These are phyloP conservation scores for Crocidura indochinensis DNA, from an alignment of 2,797 vertebrate species.

Conservation along the genomic window DNA sequence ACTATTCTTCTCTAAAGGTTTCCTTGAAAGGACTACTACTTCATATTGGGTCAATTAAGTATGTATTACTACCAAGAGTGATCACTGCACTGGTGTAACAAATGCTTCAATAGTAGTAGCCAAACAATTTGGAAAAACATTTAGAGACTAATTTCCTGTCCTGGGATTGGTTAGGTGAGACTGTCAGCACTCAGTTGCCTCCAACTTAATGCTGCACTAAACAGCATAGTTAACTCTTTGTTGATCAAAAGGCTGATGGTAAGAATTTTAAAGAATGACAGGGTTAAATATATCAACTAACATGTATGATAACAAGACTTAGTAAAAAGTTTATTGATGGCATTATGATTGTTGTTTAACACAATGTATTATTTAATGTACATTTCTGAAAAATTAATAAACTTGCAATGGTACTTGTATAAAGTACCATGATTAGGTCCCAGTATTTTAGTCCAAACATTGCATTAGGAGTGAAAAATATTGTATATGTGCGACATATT, in stretches of 20 bases:
- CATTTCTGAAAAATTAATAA: slow-evolving; percentile 53
- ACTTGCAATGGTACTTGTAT: neutral
- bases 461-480: neutral
- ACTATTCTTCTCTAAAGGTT: slow-evolving; percentile 62
- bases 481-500: neutral
- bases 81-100: slow-evolving; percentile 45
- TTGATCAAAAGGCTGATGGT: neutral
- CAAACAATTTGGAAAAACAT: slow-evolving; percentile 45
- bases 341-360: neutral
- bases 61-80: slow-evolving; percentile 57
- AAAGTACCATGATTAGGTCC: too few species aligned
- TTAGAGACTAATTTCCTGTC: slow-evolving; percentile 50
- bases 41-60: slow-evolving; percentile 59
- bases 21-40: slow-evolving; percentile 73
- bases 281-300: slow-evolving; percentile 11
- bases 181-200: slow-evolving; percentile 27
- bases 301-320: slow-evolving; percentile 46
- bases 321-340: slow-evolving; percentile 31
- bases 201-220: neutral
- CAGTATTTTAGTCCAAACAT: neutral
- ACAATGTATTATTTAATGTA: slow-evolving; percentile 28
- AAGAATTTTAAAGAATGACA: slow-evolving; percentile 43
- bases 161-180: neutral
- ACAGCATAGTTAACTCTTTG: slow-evolving; percentile 23
- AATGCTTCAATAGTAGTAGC: slow-evolving; percentile 58